Base-by-base conservation (phyloP, 2,888 invertebrate species). In the Automeris io region DNA sequence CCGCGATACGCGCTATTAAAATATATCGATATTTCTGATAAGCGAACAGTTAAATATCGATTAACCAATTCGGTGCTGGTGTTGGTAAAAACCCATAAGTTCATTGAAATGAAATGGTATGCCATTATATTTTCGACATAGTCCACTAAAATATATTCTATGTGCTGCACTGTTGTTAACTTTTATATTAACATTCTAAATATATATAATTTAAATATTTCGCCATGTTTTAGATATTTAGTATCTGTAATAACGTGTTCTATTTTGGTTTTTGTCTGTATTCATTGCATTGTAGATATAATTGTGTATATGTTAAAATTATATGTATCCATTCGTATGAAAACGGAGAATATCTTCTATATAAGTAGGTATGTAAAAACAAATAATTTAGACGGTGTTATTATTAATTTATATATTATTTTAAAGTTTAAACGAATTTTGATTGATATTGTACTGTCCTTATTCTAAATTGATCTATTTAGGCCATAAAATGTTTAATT, bases 191-290 rank as follows among this genome's bases (percentile, higher is more conserved):
- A 19, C 6, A 26, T 12, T 12, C 7, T 26, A 12, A 12, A 13
- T 7, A 12, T 29, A 36, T 33, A 43, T 39, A 40, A 40, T 45
- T 40, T 29, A 35, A 35, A 37, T 42, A 19, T 39, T 39, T 38
- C 22, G 42, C 41, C 21, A 34, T 26, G 35, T 40, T 41, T 34
- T 11, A 37, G 12, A 34, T 26, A 31, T 11, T 32, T 37, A n/a
- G n/a, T 33, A 18, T 33, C 3, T 5, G 8, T 34, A 22, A 13
- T 21, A 29, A 29, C 21, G 35, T 36, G 26, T 36, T 29, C 13
- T 36, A 36, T 36, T 26, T 36, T 29, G 19, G 9, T 16, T 36
- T 26, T 4, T 36, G 18, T 32, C 32, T 33, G 23, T 22, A 16
- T 19, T 36, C 23, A 37, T 37, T 37, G 32, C 33, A 33, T 37